Percentiles rank a stretch among this genome's conserved stretches.
phyloP scores from a whole-genome alignment of 1,140 invertebrate genomes.

The Notospermus geniculatus region DNA sequence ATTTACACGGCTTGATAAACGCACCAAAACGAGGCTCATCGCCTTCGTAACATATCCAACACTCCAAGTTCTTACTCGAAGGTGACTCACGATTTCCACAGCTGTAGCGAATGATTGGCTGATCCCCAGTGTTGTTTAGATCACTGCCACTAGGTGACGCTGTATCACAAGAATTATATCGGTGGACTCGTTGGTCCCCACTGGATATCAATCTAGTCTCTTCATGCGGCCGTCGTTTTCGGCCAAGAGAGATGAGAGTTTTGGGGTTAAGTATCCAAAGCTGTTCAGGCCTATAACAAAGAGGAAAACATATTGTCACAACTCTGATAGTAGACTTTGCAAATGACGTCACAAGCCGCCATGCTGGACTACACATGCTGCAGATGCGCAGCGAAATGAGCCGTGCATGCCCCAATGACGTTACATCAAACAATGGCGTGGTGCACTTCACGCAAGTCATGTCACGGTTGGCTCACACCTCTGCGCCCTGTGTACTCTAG shows the following conservation, averaged over 20 bases:
- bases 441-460: too few species aligned
- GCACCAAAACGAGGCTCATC: constrained; percentile 73
- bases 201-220: background rate
- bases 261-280: constrained; percentile 91
- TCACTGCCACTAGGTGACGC: background rate
- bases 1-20: constrained; percentile 84
- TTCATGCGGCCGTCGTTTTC: background rate
- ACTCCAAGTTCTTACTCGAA: constrained; percentile 61
- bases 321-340: constrained; percentile 5
- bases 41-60: constrained; percentile 91
- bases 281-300: constrained; percentile 71
- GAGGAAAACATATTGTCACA: constrained; percentile 20
- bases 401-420: too few species aligned
- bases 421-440: too few species aligned
- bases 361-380: too few species aligned
- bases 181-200: background rate
- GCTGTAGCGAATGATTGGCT: background rate
- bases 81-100: constrained; percentile 2
- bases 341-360: too few species aligned
- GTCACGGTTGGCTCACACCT: too few species aligned
- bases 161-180: background rate
- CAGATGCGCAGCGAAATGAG: too few species aligned
- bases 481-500: too few species aligned
- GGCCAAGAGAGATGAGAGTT: constrained; percentile 60
- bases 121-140: background rate